Conservation (phyloP, 2,888 invertebrate genomes). For the Spisula solida region DNA sequence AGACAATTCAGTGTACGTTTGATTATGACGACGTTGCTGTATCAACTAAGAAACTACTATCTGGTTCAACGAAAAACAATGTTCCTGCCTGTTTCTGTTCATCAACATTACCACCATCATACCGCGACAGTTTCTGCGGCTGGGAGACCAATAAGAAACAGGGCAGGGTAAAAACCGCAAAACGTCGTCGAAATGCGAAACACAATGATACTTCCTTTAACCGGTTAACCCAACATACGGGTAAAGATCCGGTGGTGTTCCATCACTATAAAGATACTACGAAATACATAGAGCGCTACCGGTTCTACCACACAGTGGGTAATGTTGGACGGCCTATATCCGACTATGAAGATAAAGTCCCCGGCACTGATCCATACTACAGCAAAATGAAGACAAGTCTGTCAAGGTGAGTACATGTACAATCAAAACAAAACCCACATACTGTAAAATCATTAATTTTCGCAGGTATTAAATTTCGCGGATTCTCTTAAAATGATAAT, state of each 20-base stretch:
- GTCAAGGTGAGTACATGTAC: conserved; percentile 27
- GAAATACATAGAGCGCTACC: conserved; percentile 66
- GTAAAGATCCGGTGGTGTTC: conserved; percentile 55
- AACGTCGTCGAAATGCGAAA: conserved; percentile 39
- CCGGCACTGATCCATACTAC: conserved; percentile 52
- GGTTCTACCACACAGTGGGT: conserved; percentile 67
- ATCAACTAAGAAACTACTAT: conserved; percentile 12
- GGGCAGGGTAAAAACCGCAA: conserved; percentile 46
- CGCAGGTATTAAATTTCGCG: not conserved
- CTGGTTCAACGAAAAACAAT: not conserved
- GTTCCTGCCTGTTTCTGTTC: conserved; percentile 51
- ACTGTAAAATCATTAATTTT: not conserved
- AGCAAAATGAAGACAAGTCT: conserved; percentile 53
- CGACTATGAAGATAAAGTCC: conserved; percentile 37
- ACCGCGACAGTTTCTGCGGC: conserved; percentile 45
- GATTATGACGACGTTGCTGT: not conserved
- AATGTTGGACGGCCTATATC: conserved; percentile 56
- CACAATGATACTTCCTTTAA: conserved; percentile 42
- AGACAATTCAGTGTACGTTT: conserved; percentile 47
- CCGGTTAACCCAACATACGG: conserved; percentile 47
- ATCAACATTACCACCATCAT: not conserved
- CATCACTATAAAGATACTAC: conserved; percentile 58
- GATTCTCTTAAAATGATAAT: too few species aligned
- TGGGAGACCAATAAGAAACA: conserved; percentile 50
- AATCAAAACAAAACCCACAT: not conserved